Evolutionary conservation across 2,888 invertebrate genomes (phyloP), one percentile per base, ranked within the genome.

Genomic region (Pammene fasciana): DNA sequence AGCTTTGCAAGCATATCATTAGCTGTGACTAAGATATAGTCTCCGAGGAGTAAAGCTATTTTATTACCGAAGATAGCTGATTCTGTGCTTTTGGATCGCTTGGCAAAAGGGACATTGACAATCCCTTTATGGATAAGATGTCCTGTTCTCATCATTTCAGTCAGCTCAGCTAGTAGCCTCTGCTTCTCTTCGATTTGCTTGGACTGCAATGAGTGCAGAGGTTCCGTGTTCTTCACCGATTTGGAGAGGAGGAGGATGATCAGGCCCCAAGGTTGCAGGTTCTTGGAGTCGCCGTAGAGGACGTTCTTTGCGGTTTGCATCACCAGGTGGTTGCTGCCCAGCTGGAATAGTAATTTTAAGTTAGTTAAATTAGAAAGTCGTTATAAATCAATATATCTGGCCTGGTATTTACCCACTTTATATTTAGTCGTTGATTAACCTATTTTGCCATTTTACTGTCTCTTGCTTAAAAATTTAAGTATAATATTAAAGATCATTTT

Each of bases 41-140:
- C 98, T 2, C 97, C 98, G 71, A 96, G 95, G 0, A 98, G 89
- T 3, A 97, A 94, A 0, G 97, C 97, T 72, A 98, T 96, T 92
- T 97, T 97, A 79, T 97, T 97, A 0, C 97, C 97, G 82, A 96
- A 97, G 75, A 96, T 95, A 87, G 97, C 95, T 59, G 97, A 96
- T 72, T 95, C 94, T 1, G 94, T 93, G 71, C 94, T 94, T 41
- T 94, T 93, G 0, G 93, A 90, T 57, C 94, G 89, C 59, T 93
- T 91, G 60, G 94, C 92, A 26, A 88, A 88, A 0, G 92, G 89
- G 0, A 93, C 90, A 57, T 93, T 92, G 1, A 93, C 87, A 0
- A 93, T 89, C 0, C 93, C 96, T 84, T 94, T 94, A 80, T 98
- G 98, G 1, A 97, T 96, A 34, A 97, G 89, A 81, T 97, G 96